Base-by-base conservation (phyloP, 2,113 vertebrate species). In the Symphodus melops region DNA sequence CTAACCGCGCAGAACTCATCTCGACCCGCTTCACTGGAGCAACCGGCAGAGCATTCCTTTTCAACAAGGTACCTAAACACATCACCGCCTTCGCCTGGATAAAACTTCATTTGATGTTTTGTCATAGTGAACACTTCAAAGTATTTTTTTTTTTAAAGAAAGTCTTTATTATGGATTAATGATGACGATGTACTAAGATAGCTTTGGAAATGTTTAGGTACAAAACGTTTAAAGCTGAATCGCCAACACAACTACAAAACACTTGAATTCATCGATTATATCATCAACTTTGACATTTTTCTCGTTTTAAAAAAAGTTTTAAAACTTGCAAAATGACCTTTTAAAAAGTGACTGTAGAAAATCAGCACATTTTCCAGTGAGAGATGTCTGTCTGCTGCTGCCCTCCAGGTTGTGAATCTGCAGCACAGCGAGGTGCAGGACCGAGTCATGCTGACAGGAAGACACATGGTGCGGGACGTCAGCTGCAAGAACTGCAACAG, bases 401-500 rank as follows among this genome's bases (percentile, higher is more conserved):
- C 39, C 20, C 23, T 75, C 9, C 88, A 99, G 98, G 97, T 99
- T 91, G 97, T 99, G 73, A 99, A 99, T 84, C 93, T 99, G 76
- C 97, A 99, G 74, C 98, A 98, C 94, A 99, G 98, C 3, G 97
- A 99, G 90, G 97, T 98, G 77, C 98, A 99, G 86, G 98, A 99
- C 88, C 92, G 97, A 19, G 97, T 99, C 79, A 99, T 99, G 98
- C 95, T 99, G 86, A 99, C 98, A 0, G 98, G 98, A 19, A 95
- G 97, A 81, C 98, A 99, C 93, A 98, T 99, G 97, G 98, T 98
- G 85, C 94, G 97, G 10, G 97, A 99, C 0, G 97, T 98, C 92
- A 99, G 96, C 95, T 99, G 98, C 94, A 99, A 99, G 87, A 99
- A 99, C 95, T 98, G 97, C 95, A 99, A 97, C 94, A 98, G 97